Conservation (phyloP, 1,140 invertebrate genomes). For the Danaus plexippus region DNA sequence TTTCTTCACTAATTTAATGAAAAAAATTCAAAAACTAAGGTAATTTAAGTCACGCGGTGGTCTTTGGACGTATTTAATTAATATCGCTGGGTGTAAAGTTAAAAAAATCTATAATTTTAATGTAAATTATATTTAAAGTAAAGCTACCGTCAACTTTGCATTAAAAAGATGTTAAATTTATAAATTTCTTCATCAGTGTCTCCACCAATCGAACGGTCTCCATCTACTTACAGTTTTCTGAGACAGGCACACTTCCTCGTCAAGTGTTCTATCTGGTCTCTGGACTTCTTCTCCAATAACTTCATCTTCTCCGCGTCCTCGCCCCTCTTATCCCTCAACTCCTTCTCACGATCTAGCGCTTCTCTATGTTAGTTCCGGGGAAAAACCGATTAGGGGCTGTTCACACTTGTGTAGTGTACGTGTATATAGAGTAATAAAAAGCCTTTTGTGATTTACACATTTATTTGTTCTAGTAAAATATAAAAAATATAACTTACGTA, state of each 20-base stretch:
- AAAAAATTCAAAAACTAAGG: no score
- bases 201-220: neutral
- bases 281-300: constrained; percentile 38
- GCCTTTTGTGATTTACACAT: neutral
- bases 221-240: constrained; percentile 63
- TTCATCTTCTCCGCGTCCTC: constrained; percentile 48
- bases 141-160: no score
- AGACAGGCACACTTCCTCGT: constrained; percentile 67
- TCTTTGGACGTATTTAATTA: no score
- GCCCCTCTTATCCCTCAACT: constrained; percentile 47
- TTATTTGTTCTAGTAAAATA: constrained; percentile 11
- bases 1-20: no score
- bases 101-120: no score
- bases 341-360: constrained; percentile 57
- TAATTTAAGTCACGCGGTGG: no score
- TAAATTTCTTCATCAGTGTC: neutral
- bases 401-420: constrained; percentile 10
- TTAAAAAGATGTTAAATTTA: neutral
- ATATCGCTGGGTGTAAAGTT: no score
- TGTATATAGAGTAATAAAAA: neutral
- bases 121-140: no score
- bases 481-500: constrained; percentile 8
- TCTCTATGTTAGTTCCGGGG: constrained; percentile 60
- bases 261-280: constrained; percentile 65
- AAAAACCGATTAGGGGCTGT: constrained; percentile 31